Evolutionary conservation across 2,113 vertebrate genomes (phyloP).

Genomic region (Mirounga angustirostris): DNA sequence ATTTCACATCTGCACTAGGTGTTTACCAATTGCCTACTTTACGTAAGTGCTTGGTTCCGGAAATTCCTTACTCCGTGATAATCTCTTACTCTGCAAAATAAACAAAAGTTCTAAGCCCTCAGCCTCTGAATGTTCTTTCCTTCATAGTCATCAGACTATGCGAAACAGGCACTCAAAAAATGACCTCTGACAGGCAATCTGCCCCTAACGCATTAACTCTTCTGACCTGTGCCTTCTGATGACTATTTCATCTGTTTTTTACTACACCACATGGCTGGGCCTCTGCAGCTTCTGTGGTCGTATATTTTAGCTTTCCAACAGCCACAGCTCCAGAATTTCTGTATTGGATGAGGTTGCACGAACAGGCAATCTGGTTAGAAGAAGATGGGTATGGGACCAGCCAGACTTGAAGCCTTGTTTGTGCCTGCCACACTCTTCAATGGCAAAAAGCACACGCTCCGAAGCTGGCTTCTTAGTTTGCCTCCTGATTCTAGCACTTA

Average conservation of each 20-base stretch:
- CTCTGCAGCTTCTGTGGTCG: background rate
- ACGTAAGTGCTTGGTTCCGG: background rate
- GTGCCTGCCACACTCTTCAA: background rate
- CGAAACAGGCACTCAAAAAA: background rate
- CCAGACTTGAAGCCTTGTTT: background rate
- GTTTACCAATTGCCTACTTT: background rate
- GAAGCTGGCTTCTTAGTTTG: background rate
- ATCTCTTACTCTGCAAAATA: background rate
- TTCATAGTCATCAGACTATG: background rate
- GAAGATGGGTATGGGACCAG: background rate
- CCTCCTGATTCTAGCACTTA: too few species aligned
- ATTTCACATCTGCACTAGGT: background rate
- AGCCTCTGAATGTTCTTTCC: background rate
- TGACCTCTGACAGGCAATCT: background rate
- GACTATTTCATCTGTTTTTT: background rate
- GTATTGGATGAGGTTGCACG: background rate
- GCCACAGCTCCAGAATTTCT: background rate
- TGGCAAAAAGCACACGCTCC: background rate
- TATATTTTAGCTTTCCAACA: background rate
- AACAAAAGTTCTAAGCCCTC: background rate
- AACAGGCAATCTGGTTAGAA: background rate
- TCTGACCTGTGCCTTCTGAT: background rate
- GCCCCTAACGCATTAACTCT: background rate
- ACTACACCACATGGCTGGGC: background rate
- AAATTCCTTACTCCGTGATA: background rate